phyloP scores from a whole-genome alignment of 2,797 vertebrate species.

The Rhabdophis nuchalis region DNA sequence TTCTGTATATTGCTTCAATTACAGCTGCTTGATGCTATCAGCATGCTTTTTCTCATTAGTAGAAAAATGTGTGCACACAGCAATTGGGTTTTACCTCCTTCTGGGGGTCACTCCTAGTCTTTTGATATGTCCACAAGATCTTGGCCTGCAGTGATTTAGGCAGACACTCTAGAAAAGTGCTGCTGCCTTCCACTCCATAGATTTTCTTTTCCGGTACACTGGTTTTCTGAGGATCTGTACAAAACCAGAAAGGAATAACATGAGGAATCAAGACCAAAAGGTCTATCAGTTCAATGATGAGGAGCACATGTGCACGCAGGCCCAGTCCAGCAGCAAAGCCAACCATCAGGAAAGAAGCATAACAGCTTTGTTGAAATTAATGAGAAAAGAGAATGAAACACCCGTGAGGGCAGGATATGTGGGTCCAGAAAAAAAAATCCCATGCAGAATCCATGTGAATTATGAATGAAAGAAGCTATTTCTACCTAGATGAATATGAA shows the following conservation, averaged over 20 bases:
- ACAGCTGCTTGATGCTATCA: not conserved
- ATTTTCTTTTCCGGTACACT: slow-evolving; percentile 82
- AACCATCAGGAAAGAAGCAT: not conserved
- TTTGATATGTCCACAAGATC: slow-evolving; percentile 90
- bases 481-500: not conserved
- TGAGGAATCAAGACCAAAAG: not conserved
- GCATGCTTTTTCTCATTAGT: not conserved
- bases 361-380: not conserved
- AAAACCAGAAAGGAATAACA: not conserved
- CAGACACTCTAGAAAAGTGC: slow-evolving; percentile 72
- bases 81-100: slow-evolving; percentile 74
- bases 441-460: not conserved
- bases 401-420: not conserved
- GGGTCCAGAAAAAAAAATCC: not conserved
- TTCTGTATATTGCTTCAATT: not conserved
- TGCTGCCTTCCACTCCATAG: slow-evolving; percentile 80
- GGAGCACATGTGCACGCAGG: not conserved
- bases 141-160: slow-evolving; percentile 89
- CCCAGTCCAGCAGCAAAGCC: not conserved
- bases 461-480: not conserved
- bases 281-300: not conserved
- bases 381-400: not conserved
- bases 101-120: slow-evolving; percentile 66
- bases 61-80: not conserved
- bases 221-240: slow-evolving; percentile 79